Base-by-base conservation (phyloP, 2,888 invertebrate species). In the Chironomus riparius region DNA sequence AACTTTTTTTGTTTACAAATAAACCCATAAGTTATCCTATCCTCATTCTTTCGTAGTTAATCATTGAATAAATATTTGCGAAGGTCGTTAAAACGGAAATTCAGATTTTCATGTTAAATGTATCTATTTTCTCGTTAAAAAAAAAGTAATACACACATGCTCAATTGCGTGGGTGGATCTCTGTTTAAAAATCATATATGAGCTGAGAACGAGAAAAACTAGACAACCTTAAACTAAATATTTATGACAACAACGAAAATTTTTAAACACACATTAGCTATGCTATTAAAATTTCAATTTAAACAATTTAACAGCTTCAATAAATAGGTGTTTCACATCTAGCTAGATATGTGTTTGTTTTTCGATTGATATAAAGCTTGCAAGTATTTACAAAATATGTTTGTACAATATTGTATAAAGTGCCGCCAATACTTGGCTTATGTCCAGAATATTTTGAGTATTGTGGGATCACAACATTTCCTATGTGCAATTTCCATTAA, bases 71-170 rank as follows among this genome's bases (percentile, higher is more conserved):
- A 38, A 38, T 38, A 38, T 38, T 38, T 38, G 38, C 38, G 71
- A 71, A 71, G 71, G 71, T 71, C 71, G 56, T 56, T 56, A 56
- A 71, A 56, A 71, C 47, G 48, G 18, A 56, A 18, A 71, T 18
- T 56, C 56, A 56, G n/a, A 18, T 56, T 56, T 18, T 56, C 56
- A 56, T 56, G 56, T 56, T 56, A 56, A 56, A 56, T 15, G 18
- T 38, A 38, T 38, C 38, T 38, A 38, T 38, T 38, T 38, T 28
- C 5, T 28, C 28, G 4, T 28, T 28, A 4, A 28, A 28, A 28
- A 28, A 28, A 28, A 10, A 38, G 38, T 38, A 38, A 38, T 38
- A 38, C 38, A 38, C 38, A 38, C 38, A 38, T 38, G 38, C 38
- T 38, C 10, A 38, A 38, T 10, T 38, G 12, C 65, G 65, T 65